A percentile compares a stretch with the other conserved stretches of the same genome.
Conservation (phyloP, 2,888 invertebrate species). For the Campoletis raptor region DNA sequence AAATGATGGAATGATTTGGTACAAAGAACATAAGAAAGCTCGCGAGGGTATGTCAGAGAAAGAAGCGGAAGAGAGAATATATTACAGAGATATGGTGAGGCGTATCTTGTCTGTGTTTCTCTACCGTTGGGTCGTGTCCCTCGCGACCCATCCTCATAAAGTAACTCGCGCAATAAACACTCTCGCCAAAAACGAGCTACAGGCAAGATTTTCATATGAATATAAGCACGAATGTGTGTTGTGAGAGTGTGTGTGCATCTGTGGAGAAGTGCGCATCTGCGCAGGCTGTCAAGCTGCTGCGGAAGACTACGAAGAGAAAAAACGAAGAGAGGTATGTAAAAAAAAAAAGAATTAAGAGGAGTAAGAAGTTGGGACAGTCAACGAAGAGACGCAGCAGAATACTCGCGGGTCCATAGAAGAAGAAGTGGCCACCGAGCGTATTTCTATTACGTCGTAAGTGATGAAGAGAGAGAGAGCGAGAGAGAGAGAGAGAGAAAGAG, state of each 20-base stretch:
- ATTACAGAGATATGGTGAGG: constrained; percentile 41
- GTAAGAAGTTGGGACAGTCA: constrained; percentile 52
- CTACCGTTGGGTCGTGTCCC: constrained; percentile 58
- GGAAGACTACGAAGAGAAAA: constrained; percentile 55
- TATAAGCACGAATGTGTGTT: neutral
- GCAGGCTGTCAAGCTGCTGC: constrained; percentile 39
- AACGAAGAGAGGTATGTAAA: constrained; percentile 12
- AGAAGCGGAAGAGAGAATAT: constrained; percentile 58
- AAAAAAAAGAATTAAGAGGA: constrained; percentile 40
- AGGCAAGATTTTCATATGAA: constrained; percentile 11
- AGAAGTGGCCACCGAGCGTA: constrained; percentile 60
- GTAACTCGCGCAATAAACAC: constrained; percentile 67
- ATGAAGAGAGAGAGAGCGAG: neutral
- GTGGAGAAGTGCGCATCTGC: constrained; percentile 44
- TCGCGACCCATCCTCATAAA: constrained; percentile 67
- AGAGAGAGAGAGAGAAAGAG: neutral
- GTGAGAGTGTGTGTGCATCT: neutral
- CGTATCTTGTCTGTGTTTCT: constrained; percentile 40
- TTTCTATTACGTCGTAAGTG: constrained; percentile 38
- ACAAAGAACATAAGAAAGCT: constrained; percentile 17
- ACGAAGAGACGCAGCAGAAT: constrained; percentile 39
- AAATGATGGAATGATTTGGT: constrained; percentile 11
- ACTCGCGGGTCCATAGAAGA: constrained; percentile 34
- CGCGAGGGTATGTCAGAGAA: constrained; percentile 31
- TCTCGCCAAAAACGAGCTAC: constrained; percentile 53